phyloP scores from a whole-genome alignment of 2,797 vertebrate species.

The Salarias fasciatus region DNA sequence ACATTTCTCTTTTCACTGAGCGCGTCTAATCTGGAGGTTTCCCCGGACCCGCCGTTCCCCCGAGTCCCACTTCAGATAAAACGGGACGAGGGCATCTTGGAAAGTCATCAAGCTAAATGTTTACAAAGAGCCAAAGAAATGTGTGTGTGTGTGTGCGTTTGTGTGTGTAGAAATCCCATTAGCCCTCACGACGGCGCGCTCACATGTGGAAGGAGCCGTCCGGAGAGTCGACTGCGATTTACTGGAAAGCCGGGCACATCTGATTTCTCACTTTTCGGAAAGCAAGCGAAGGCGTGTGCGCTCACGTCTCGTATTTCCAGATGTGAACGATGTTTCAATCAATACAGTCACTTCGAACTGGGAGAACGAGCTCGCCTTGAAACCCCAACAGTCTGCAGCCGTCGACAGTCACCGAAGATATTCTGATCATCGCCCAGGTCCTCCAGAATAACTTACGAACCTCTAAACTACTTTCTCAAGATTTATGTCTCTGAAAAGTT shows the following conservation, averaged over 20 bases:
- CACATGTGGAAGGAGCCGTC: slow-evolving; percentile 11
- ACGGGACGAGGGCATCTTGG: slow-evolving; percentile 67
- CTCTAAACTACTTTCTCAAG: too few species aligned
- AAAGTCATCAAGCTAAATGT: slow-evolving; percentile 79
- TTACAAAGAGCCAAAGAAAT: slow-evolving; percentile 72
- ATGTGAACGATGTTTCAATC: too few species aligned
- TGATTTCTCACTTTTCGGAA: not conserved
- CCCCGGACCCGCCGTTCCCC: not conserved
- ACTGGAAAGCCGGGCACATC: not conserved
- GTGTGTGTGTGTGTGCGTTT: slow-evolving; percentile 51
- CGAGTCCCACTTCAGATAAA: slow-evolving; percentile 70
- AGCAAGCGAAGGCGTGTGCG: too few species aligned
- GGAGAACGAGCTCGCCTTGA: too few species aligned
- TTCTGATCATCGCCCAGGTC: too few species aligned
- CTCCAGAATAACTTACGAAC: too few species aligned
- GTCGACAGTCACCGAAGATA: too few species aligned
- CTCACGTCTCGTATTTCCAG: too few species aligned
- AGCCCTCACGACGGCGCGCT: not conserved
- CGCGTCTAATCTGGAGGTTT: slow-evolving; percentile 51
- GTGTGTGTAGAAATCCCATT: not conserved
- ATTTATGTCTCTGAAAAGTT: too few species aligned
- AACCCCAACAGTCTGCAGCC: too few species aligned
- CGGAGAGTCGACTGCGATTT: not conserved
- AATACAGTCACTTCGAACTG: too few species aligned
- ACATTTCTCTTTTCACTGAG: slow-evolving; percentile 57